These are phyloP conservation scores for Amaurobius ferox DNA, from an alignment of 2,888 invertebrate species.

Conservation along the genomic window DNA sequence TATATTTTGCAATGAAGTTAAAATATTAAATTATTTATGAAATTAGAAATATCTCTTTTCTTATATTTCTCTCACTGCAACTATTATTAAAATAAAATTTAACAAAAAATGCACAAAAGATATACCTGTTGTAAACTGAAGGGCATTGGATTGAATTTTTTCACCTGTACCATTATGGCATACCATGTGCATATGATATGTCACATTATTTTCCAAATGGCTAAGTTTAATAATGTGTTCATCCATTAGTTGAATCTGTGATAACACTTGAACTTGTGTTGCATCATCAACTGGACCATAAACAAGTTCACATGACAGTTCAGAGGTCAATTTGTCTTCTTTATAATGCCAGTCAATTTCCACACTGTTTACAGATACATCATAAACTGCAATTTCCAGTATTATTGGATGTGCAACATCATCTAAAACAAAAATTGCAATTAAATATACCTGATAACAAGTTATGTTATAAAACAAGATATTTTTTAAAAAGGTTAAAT, in stretches of 20 bases:
- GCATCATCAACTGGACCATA: constrained; percentile 66
- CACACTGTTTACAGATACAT: constrained; percentile 57
- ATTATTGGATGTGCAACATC: constrained; percentile 43
- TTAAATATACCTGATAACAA: too few relatives aligned
- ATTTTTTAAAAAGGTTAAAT: not conserved
- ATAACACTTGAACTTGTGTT: constrained; percentile 62
- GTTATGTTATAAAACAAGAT: not conserved
- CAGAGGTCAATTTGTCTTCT: constrained; percentile 24
- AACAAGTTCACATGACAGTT: constrained; percentile 56
- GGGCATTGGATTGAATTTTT: constrained; percentile 63
- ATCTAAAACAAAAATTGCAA: constrained; percentile 34
- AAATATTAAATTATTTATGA: too few relatives aligned
- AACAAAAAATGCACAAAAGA: too few relatives aligned
- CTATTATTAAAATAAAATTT: too few relatives aligned
- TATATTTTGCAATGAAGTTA: too few relatives aligned
- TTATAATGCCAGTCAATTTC: constrained; percentile 71
- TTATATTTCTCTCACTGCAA: too few relatives aligned
- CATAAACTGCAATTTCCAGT: constrained; percentile 68
- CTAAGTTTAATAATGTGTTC: constrained; percentile 59
- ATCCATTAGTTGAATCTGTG: constrained; percentile 47
- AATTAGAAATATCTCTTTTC: too few relatives aligned
- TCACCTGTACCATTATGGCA: constrained; percentile 62
- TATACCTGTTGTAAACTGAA: constrained; percentile 70
- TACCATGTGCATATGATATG: constrained; percentile 70
- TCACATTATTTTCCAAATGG: constrained; percentile 64